Conservation (phyloP, 1,140 invertebrate genomes). For the Zaprionus tsacasi region DNA sequence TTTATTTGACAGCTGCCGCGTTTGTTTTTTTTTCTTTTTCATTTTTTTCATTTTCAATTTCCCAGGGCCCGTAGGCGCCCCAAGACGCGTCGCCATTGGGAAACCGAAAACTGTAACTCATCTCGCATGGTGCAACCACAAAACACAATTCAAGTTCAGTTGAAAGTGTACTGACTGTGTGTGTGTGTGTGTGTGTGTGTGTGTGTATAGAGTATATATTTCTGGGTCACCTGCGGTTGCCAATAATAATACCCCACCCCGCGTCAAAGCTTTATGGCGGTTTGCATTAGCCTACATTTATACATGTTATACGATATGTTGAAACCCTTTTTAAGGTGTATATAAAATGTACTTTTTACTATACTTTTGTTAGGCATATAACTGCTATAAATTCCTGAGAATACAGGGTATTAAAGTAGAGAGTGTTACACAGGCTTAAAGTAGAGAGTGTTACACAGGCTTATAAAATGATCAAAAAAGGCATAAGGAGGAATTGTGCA, state of each 20-base stretch:
- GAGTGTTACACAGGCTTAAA: no score
- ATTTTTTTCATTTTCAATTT: constrained; percentile 19
- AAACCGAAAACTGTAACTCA: constrained; percentile 20
- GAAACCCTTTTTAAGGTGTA: no score
- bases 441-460: no score
- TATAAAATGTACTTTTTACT: no score
- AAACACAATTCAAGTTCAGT: constrained; percentile 40
- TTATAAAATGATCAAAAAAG: no score
- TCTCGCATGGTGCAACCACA: constrained; percentile 2
- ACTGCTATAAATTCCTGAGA: no score
- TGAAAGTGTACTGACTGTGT: constrained; percentile 4
- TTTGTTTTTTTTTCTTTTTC: constrained; percentile 10
- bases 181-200: no score
- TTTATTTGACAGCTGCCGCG: constrained; percentile 43
- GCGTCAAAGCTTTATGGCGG: neutral
- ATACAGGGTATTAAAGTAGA: neutral
- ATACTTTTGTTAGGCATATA: no score
- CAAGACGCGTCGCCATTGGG: constrained; percentile 31
- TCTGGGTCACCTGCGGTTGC: constrained; percentile 37
- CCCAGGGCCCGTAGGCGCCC: neutral
- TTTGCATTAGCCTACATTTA: constrained; percentile 8
- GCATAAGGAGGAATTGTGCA: no score
- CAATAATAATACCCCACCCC: neutral
- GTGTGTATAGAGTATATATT: constrained; percentile 7
- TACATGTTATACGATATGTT: neutral